A percentile compares a stretch with the other conserved stretches of the same genome.
Conservation (phyloP, 1,140 invertebrate genomes). For the Pinna nobilis region DNA sequence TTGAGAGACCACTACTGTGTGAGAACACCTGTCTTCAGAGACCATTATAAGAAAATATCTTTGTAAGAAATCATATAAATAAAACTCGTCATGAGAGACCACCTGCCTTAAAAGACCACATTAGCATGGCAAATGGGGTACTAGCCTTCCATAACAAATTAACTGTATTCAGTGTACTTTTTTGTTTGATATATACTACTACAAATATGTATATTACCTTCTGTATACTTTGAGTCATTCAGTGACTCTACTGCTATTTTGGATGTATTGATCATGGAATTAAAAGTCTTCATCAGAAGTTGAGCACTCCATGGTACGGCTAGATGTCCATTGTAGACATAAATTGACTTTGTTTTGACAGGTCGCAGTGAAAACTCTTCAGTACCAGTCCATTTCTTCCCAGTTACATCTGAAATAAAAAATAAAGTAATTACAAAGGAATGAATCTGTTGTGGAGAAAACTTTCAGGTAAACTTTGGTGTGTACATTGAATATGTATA, state of each 20-base stretch:
- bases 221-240: constrained; percentile 15
- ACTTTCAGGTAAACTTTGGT: neutral
- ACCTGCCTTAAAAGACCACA: no score
- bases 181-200: no score
- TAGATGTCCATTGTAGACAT: constrained; percentile 24
- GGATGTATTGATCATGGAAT: constrained; percentile 14
- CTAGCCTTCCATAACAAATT: no score
- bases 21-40: no score
- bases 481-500: neutral
- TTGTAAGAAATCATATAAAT: no score
- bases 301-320: constrained; percentile 10
- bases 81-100: no score
- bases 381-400: neutral
- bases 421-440: neutral
- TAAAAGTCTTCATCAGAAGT: constrained; percentile 2
- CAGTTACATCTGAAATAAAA: constrained; percentile 1
- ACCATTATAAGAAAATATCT: no score
- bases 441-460: neutral
- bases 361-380: constrained; percentile 19
- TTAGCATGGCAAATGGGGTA: no score
- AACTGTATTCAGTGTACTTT: no score
- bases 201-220: neutral
- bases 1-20: no score
- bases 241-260: neutral
- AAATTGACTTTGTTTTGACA: neutral